Conservation (phyloP, 2,888 invertebrate genomes). For the Argyra leucocephala region DNA sequence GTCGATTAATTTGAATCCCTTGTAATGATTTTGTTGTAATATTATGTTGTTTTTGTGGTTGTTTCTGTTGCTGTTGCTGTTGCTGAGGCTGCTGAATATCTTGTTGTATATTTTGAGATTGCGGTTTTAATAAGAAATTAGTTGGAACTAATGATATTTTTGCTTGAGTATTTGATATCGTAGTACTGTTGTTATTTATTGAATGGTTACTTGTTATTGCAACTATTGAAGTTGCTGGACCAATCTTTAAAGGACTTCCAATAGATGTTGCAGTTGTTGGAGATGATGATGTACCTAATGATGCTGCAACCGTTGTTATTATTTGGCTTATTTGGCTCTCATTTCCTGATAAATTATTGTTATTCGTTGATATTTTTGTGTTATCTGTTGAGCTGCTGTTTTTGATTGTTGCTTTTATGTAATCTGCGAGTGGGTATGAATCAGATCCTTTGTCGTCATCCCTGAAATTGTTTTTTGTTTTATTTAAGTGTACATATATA, state of each 20-base stretch:
- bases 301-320: conserved; percentile 19
- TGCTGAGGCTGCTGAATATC: conserved; percentile 11
- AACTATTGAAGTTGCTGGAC: conserved; percentile 23
- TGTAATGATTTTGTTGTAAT: conserved; percentile 17
- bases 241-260: conserved; percentile 20
- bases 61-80: conserved; percentile 22
- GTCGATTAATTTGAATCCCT: conserved; percentile 10
- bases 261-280: conserved; percentile 19
- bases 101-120: conserved; percentile 9
- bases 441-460: conserved; percentile 20
- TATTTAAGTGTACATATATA: no score
- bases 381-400: conserved; percentile 13
- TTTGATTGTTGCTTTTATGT: conserved; percentile 21
- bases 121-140: conserved; percentile 39
- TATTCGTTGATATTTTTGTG: no score
- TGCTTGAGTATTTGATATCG: conserved; percentile 23
- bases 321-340: conserved; percentile 18
- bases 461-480: no score
- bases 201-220: conserved; percentile 17
- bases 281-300: conserved; percentile 12
- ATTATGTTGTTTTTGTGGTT: conserved; percentile 22
- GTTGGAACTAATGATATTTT: conserved; percentile 44
- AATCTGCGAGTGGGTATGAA: conserved; percentile 24
- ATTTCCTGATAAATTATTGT: no score
- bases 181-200: conserved; percentile 18